Base-by-base conservation (phyloP, 1,140 invertebrate species). In the Drosophila parvula region DNA sequence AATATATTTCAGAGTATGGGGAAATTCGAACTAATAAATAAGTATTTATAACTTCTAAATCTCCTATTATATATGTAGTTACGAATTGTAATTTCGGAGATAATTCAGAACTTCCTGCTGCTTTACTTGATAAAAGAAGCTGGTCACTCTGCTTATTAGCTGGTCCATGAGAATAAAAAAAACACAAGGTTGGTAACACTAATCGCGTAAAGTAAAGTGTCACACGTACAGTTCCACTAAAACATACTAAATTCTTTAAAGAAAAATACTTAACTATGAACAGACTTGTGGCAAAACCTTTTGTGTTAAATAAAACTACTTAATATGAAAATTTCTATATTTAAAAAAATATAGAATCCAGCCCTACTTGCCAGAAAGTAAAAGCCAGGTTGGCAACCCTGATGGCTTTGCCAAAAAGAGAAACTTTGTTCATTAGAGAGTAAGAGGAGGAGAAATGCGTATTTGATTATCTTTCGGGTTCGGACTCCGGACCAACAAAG, bases 391-490 rank as follows among this genome's bases (percentile, higher is more conserved):
- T 16, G 22, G 28, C 64, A 68, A 11, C 36, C n/a, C 60, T 68
- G 22, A 14, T 47, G 12, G 14, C 41, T 8, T n/a, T 14, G 8
- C 9, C 8, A 48, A 34, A 44, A 22, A 9, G 7, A 38, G n/a
- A 40, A 56, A 22, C 36, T 28, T 34, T 30, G 61, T 68, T 68
- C 64, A 68, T 68, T 70, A 70, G 41, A 69, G 41, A 36, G 65
- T 10, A 10, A 30, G 36, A 69, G 64, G 32, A 38, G 45, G 43
- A 69, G 67, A 69, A 70, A 70, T 70, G 50, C 67, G 64, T 57
- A 70, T 70, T 70, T 69, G 67, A 70, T 70, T 70, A 70, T 70
- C 67, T 69, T 70, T 70, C 34, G 67, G 64, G 64, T 56, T 69
- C 50, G 64, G 64, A 40, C 64, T 70, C 40, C 14, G 34, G 28